A percentile compares a stretch with the other conserved stretches of the same genome.
Conservation (phyloP, 2,888 invertebrate species). For the Melinaea menophilus region DNA sequence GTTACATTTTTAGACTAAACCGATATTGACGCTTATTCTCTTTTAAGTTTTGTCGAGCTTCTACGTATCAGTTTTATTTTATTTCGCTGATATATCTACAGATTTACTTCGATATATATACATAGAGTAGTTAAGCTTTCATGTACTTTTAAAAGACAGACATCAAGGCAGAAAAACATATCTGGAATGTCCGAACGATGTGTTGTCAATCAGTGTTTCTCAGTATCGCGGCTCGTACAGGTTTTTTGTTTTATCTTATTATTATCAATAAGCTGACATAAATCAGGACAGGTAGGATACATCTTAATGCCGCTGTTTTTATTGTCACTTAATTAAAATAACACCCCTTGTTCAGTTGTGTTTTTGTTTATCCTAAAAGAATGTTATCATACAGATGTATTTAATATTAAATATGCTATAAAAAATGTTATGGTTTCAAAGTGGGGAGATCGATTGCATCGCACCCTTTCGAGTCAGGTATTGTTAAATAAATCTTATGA, state of each 20-base stretch:
- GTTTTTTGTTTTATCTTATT: slow-evolving; percentile 2
- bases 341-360: slow-evolving; percentile 13
- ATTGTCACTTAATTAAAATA: slow-evolving; percentile 11
- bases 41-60: too few species aligned
- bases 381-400: background rate
- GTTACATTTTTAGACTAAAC: slow-evolving; percentile 14
- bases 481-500: slow-evolving; percentile 1
- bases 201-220: slow-evolving; percentile 6
- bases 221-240: background rate
- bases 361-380: background rate
- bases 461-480: background rate
- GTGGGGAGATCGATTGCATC: background rate
- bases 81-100: too few species aligned
- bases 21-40: slow-evolving; percentile 7
- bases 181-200: slow-evolving; percentile 2
- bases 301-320: slow-evolving; percentile 24
- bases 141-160: background rate
- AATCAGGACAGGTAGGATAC: slow-evolving; percentile 27
- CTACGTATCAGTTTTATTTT: too few species aligned
- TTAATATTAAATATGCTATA: background rate
- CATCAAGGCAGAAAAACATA: background rate
- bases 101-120: too few species aligned
- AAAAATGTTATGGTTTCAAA: background rate
- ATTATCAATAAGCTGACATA: slow-evolving; percentile 12
- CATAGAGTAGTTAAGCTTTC: background rate